A percentile compares a stretch with the other conserved stretches of the same genome.
Evolutionary conservation across 1,140 invertebrate species (phyloP).

Genomic region (Brachionus koreanus): DNA sequence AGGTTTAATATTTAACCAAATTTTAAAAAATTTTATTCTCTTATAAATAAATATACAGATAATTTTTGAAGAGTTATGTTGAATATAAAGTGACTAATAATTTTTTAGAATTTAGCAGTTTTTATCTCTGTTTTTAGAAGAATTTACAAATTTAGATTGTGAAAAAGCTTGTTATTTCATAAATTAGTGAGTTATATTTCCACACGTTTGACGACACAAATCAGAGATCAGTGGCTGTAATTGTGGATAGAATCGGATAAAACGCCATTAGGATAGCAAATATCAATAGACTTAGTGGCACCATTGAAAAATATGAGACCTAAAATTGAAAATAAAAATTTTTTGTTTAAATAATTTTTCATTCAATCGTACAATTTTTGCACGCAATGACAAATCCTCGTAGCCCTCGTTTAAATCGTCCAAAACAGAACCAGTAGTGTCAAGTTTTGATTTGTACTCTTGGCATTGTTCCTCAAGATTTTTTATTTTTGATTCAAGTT

Average conservation of each 20-base stretch:
- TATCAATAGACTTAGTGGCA: slow-evolving; percentile 16
- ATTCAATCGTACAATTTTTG: slow-evolving; percentile 31
- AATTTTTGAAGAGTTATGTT: not conserved
- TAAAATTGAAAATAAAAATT: not conserved
- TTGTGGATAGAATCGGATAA: slow-evolving; percentile 30
- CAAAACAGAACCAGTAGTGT: slow-evolving; percentile 1
- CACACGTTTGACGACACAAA: not conserved
- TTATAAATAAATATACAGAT: slow-evolving; percentile 5
- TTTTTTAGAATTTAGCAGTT: not conserved
- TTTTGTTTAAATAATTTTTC: not conserved
- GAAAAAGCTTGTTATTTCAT: not conserved
- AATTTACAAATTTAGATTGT: slow-evolving; percentile 4
- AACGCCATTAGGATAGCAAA: slow-evolving; percentile 33
- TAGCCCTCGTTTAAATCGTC: slow-evolving; percentile 28
- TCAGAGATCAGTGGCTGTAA: slow-evolving; percentile 26
- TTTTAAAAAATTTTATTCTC: slow-evolving; percentile 5
- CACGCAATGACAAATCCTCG: slow-evolving; percentile 7
- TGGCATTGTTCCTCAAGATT: not conserved
- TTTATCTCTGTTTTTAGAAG: not conserved
- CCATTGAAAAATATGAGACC: slow-evolving; percentile 41
- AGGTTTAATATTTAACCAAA: not conserved
- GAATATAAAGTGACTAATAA: slow-evolving; percentile 25
- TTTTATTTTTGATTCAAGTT: not conserved
- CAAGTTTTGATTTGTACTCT: slow-evolving; percentile 23
- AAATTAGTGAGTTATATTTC: not conserved